Evolutionary conservation across 1,140 invertebrate genomes (phyloP), one percentile per base, ranked within the genome.

Genomic region (Nebria ingens): DNA sequence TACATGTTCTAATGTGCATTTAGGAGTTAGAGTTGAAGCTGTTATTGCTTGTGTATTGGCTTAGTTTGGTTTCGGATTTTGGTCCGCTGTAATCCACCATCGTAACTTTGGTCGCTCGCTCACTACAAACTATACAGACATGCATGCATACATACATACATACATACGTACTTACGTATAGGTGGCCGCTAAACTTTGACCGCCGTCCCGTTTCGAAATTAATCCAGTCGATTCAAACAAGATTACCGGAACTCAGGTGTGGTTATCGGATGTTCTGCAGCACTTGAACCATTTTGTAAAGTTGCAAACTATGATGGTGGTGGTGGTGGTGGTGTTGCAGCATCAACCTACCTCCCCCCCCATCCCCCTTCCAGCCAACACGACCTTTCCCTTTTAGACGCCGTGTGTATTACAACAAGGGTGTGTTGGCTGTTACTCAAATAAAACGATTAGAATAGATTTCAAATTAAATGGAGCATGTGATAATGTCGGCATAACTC

Each of bases 391-490:
- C 25, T 21, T 22, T 54, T 34, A 54, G 23, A 19, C 2, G n/a
- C 15, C 17, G 21, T 9, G 4, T 15, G 50, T 45, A 34, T 38
- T 34, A 55, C n/a, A 55, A 54, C 52, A 51, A 49, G 45, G 45
- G 45, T 58, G 40, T 58, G n/a, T 11, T 23, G 3, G 50, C 50
- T 22, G 11, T 21, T 58, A 20, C 56, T 54, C 59, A 58, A 61
- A 57, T 59, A 61, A 59, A 59, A 59, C 65, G 65, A 65, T 67
- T 63, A 64, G 59, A 67, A 63, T 66, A 65, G 61, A 67, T 61
- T 61, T 62, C 53, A 58, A 64, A 65, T 61, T 65, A 67, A 66
- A 68, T 68, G 64, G 64, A 62, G 64, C 64, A 65, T 68, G 62
- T 64, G 60, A 65, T 64, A 65, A 65, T 64, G 63, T 60, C 59